Base-by-base conservation (phyloP, 2,113 vertebrate species). In the Mystacornis crossleyi region DNA sequence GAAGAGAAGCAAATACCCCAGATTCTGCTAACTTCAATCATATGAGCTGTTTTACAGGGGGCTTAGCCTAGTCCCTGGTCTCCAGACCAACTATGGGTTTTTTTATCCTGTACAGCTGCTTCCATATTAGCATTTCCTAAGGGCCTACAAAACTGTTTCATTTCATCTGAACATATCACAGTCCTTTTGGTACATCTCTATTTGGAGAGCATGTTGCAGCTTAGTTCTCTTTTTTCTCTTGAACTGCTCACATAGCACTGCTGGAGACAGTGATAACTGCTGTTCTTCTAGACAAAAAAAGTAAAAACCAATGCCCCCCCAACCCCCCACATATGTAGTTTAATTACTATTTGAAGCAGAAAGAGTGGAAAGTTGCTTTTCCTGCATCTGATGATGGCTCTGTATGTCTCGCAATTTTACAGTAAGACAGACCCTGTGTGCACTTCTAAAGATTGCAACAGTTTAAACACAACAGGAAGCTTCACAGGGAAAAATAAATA, bases 401-500 rank as follows among this genome's bases (percentile, higher is more conserved):
- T 45, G 50, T 33, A 42, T 45, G 60, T 43, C 81, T 94, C 1
- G 0, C 26, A 92, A 82, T 93, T 91, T 95, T 95, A 92, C n/a
- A 67, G 66, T 72, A 88, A 54, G 71, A 81, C 75, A 94, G 72
- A 94, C 6, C 74, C 74, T 18, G 23, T 94, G 67, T 38, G 53
- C 71, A 70, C 43, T 70, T 93, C 78, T 75, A 93, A 95, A 58
- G 80, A 97, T 93, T 83, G 91, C 75, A 97, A 87, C 19, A 60
- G 66, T 92, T 97, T 97, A 93, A 88, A 86, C 65, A 88, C 93
- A 96, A 89, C 85, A 88, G 95, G 84, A 97, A 78, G 55, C 64
- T 96, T 97, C 94, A 80, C 15, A 65, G 36, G 67, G 19, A 97
- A 93, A 95, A 92, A 88, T 81, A 90, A 92, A 93, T 67, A 87